A percentile compares a stretch with the other conserved stretches of the same genome.
Evolutionary conservation across 2,797 vertebrate species (phyloP).

Genomic region (Peromyscus aztecus): DNA sequence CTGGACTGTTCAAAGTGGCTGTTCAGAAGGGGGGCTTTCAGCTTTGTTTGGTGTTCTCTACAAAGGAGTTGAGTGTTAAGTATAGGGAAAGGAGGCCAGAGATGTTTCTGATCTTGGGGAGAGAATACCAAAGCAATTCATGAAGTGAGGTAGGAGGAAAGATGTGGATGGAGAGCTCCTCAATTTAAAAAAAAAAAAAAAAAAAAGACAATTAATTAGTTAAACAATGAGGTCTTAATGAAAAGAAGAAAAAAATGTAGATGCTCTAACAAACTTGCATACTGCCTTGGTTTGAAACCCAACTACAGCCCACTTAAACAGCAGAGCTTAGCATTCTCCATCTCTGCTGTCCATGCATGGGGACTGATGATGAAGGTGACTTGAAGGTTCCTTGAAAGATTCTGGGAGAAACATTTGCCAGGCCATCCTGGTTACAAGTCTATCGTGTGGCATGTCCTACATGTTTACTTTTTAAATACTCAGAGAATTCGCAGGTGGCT

Average conservation of each 20-base stretch:
- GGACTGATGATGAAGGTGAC: neutral
- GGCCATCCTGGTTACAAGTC: conserved; percentile 49
- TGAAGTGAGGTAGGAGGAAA: neutral
- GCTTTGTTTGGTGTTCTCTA: conserved; percentile 32
- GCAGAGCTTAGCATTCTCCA: neutral
- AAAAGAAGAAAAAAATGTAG: neutral
- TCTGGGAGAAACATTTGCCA: neutral
- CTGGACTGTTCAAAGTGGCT: conserved; percentile 19
- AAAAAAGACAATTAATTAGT: neutral
- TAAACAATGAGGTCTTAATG: neutral
- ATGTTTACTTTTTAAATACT: conserved; percentile 66
- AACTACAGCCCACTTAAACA: neutral
- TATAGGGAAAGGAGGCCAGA: neutral
- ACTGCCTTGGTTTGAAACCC: neutral
- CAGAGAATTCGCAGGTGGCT: conserved; percentile 57
- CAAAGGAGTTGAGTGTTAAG: conserved; percentile 10
- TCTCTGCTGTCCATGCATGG: neutral
- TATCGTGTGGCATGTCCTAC: conserved; percentile 63
- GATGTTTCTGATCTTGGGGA: neutral
- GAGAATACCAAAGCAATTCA: neutral
- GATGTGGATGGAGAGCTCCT: neutral
- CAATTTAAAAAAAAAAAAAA: neutral
- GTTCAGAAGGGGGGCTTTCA: neutral
- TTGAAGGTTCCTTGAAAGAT: neutral
- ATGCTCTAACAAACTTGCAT: neutral